Conservation (phyloP, 1,140 invertebrate genomes). For the Adoxophyes honmai region DNA sequence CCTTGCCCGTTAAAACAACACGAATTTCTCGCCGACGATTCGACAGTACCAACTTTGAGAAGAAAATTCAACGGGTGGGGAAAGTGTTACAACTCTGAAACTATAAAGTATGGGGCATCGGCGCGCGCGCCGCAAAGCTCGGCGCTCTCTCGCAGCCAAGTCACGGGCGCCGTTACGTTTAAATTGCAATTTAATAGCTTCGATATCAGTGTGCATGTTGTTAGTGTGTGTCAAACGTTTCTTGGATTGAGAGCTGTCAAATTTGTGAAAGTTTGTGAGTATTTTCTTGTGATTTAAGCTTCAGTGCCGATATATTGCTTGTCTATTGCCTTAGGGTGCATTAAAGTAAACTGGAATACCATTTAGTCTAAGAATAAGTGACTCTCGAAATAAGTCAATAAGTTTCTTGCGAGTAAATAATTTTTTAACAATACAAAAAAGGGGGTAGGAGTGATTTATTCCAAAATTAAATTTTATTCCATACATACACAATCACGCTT, state of each 20-base stretch:
- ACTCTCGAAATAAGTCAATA: no score
- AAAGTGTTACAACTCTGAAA: conserved; percentile 62
- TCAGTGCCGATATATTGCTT: no score
- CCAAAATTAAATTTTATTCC: no score
- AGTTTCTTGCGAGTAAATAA: no score
- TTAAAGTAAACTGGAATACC: no score
- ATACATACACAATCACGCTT: no score
- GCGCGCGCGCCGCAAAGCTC: conserved; percentile 41
- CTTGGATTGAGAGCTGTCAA: neutral
- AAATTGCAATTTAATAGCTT: neutral
- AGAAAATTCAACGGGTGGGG: conserved; percentile 44
- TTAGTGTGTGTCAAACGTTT: conserved; percentile 13
- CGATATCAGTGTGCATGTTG: conserved; percentile 17
- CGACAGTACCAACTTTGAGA: conserved; percentile 26
- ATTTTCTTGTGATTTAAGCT: neutral
- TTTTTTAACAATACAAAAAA: no score
- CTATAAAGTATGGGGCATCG: conserved; percentile 58
- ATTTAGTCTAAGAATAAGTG: no score
- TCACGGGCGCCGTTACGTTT: conserved; percentile 23
- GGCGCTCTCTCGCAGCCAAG: conserved; percentile 21
- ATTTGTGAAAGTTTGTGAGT: conserved; percentile 7
- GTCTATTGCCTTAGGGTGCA: no score
- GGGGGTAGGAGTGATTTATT: no score
- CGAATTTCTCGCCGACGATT: neutral
- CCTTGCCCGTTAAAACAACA: neutral